Evolutionary conservation across 2,113 vertebrate species (phyloP), one percentile per base, ranked within the genome.

Genomic region (Petroica traversi): DNA sequence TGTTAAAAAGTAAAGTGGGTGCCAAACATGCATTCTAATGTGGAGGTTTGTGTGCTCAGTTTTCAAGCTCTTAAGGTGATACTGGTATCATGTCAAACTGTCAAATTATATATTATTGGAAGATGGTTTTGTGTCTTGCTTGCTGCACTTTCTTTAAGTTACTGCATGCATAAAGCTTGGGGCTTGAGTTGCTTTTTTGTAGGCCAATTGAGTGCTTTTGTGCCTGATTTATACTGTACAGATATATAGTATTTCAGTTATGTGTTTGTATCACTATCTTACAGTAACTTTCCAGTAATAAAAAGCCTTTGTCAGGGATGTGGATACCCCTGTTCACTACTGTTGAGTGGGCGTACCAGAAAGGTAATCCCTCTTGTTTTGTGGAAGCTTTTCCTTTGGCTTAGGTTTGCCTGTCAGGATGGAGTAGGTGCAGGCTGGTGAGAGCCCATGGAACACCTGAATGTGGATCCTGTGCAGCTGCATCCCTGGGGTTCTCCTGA

Each of bases 371-470:
- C 28, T 71, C 41, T 46, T 15, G 11, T 54, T 78, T 82, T 86
- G 15, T 45, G 20, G 14, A 19, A 67, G 26, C 18, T 81, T 9
- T 73, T 72, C 14, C 3, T 48, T 71, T 41, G 62, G 18, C 9
- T 12, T 55, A 31, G 23, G 9, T 69, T 76, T 76, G 36, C 54
- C 18, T 48, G 14, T 52, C 67, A n/a, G 58, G 26, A 24, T 8
- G n/a, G 29, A 14, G 28, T 33, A 28, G 22, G 19, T 3, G 4
- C 52, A 36, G 41, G 45, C 51, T 58, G 41, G 8, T 28, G 2
- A 11, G 19, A 8, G 19, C 49, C 40, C 0, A 0, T 12, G 29
- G 34, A 17, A 2, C 46, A 58, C 18, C 62, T 29, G 29, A 34
- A 28, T 6, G 6, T 40, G 18, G 52, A 38, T 14, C 34, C 1